phyloP scores from a whole-genome alignment of 2,797 vertebrate genomes.

The Takifugu ocellatus region DNA sequence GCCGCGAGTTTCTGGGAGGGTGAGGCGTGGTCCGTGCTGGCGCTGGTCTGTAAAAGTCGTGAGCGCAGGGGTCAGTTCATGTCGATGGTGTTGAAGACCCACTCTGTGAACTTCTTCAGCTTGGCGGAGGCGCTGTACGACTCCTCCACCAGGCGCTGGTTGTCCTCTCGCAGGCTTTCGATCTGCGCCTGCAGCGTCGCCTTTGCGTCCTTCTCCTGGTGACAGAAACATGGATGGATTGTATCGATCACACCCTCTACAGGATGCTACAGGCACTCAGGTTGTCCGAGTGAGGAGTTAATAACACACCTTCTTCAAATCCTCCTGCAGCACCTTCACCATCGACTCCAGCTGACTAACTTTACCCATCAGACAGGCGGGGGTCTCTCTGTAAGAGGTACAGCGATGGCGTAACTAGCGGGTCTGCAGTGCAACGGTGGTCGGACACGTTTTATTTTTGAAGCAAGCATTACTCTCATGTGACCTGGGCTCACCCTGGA shows the following conservation, averaged over 20 bases:
- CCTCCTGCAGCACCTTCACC: slow-evolving; percentile 91
- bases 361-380: slow-evolving; percentile 87
- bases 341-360: slow-evolving; percentile 92
- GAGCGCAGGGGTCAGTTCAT: slow-evolving; percentile 83
- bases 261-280: not conserved
- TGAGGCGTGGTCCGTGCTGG: slow-evolving; percentile 36
- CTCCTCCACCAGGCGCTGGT: slow-evolving; percentile 92
- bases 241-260: not conserved
- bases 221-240: slow-evolving; percentile 13
- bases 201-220: slow-evolving; percentile 93
- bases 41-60: slow-evolving; percentile 39
- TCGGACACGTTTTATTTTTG: too few relatives aligned
- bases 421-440: slow-evolving; percentile 3
- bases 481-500: slow-evolving; percentile 73
- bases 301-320: slow-evolving; percentile 88
- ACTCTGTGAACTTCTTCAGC: slow-evolving; percentile 97
- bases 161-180: slow-evolving; percentile 75
- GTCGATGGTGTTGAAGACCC: slow-evolving; percentile 99
- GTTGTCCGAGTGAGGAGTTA: not conserved
- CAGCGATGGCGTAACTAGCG: too few relatives aligned
- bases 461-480: not conserved
- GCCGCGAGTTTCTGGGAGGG: slow-evolving; percentile 27
- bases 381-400: slow-evolving; percentile 79
- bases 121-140: slow-evolving; percentile 93
- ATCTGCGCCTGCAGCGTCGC: slow-evolving; percentile 83